phyloP scores from a whole-genome alignment of 1,140 invertebrate species.

The Drosophila sproati region DNA sequence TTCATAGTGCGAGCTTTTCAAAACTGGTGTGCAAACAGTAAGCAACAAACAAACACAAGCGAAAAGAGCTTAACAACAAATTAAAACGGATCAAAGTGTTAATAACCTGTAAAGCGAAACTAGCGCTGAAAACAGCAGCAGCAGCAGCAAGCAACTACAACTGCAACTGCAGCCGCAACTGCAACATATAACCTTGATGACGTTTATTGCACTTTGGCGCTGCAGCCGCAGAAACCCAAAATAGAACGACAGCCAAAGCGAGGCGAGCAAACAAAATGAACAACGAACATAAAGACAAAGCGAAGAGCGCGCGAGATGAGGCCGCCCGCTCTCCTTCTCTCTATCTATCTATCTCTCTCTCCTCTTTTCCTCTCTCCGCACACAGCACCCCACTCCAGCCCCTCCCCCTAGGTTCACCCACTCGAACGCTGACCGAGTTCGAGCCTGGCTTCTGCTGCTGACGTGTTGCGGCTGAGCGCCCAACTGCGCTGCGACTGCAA shows the following conservation, averaged over 20 bases:
- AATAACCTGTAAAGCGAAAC: slow-evolving; percentile 52
- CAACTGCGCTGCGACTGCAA: slow-evolving; percentile 35
- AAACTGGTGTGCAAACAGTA: slow-evolving; percentile 18
- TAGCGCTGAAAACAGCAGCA: slow-evolving; percentile 25
- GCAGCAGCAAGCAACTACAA: slow-evolving; percentile 28
- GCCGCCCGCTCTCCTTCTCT: slow-evolving; percentile 12
- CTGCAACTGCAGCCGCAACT: slow-evolving; percentile 27
- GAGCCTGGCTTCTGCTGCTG: slow-evolving; percentile 46
- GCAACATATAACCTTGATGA: slow-evolving; percentile 71
- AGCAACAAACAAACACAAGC: slow-evolving; percentile 14
- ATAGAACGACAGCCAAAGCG: slow-evolving; percentile 58
- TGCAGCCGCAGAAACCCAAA: slow-evolving; percentile 50
- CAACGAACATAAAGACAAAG: slow-evolving; percentile 46
- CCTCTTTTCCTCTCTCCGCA: not conserved
- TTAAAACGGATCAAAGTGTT: slow-evolving; percentile 51
- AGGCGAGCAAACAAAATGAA: slow-evolving; percentile 50
- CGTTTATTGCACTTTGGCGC: slow-evolving; percentile 75
- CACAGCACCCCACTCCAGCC: not conserved
- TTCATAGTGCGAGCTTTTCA: slow-evolving; percentile 34
- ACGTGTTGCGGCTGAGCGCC: slow-evolving; percentile 38
- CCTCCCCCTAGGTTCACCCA: not conserved
- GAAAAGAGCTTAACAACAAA: slow-evolving; percentile 32
- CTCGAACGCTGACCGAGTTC: slow-evolving; percentile 50
- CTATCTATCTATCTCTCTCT: not conserved
- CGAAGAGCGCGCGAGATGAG: slow-evolving; percentile 33